Evolutionary conservation across 2,113 vertebrate species (phyloP), one percentile per base, ranked within the genome.

Genomic region (Oncorhynchus mykiss): DNA sequence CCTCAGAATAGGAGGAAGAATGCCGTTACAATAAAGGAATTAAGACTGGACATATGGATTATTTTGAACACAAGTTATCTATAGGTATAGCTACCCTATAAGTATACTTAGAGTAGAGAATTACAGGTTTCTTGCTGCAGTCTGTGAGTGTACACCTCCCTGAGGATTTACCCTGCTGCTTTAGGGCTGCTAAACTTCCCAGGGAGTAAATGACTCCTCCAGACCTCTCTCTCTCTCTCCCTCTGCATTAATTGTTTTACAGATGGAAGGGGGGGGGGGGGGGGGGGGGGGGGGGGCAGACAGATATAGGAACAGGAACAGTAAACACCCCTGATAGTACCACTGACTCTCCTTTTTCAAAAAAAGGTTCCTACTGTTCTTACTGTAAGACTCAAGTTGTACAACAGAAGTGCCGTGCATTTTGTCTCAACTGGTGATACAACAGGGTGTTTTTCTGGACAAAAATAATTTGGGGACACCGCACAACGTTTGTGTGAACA

Each of bases 191-290:
- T 67, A 72, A 80, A 86, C 83, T 84, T 82, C 77, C 51, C 75
- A 86, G 84, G 83, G 86, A 75, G 81, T 83, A 80, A 86, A 86
- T 7, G 76, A 85, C 77, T 89, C 82, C 78, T 67, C 79, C 82
- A 89, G 86, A 85, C 82, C 79, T 82, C 78, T 80, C 14, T 81
- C 84, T 13, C 0, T 78, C 78, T 80, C 14, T 81, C 27, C 27
- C 84, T 13, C 0, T 78, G 70, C 74, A 60, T 82, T 71, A 91
- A 80, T 79, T 77, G 74, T 84, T 90, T 81, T 80, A 81, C 87
- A 91, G 85, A 88, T 88, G 82, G 78, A 77, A 39, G 69, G 31
- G 34, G 34, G 34, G 5, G 31, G 31, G 31, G 1, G 5, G 31
- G 31, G 31, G 1, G 34, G 34, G 34, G n/a, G n/a, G 31, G 31